Conservation (phyloP, 2,797 vertebrate genomes). For the Sebastes taczanowskii region DNA sequence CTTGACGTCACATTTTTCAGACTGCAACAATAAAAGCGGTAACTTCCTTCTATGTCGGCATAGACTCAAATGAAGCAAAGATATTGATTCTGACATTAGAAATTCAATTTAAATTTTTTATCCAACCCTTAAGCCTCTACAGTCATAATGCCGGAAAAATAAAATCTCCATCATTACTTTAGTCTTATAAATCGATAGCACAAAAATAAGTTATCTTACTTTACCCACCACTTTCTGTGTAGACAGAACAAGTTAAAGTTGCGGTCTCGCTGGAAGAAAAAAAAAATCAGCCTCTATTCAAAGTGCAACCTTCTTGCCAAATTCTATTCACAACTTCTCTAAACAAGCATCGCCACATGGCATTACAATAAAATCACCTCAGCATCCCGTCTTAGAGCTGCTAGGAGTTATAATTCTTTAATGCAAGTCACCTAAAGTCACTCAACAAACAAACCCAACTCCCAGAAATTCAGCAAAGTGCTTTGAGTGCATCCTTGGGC, state of each 20-base stretch:
- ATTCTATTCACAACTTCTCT: neutral
- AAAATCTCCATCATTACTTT: neutral
- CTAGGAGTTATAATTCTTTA: conserved; percentile 16
- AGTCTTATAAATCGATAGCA: neutral
- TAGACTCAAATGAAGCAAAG: too few relatives aligned
- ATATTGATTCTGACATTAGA: too few relatives aligned
- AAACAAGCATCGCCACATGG: neutral
- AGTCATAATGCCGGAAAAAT: neutral
- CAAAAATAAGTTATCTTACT: neutral
- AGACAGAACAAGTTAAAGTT: neutral
- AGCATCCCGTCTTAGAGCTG: neutral
- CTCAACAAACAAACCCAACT: conserved; percentile 24
- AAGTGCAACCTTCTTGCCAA: neutral
- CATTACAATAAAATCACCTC: conserved; percentile 1
- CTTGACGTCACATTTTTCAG: too few relatives aligned
- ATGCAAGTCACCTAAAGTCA: conserved; percentile 22
- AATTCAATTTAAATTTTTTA: too few relatives aligned
- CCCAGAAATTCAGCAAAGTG: conserved; percentile 22
- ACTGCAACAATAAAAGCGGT: too few relatives aligned
- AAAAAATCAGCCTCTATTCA: neutral
- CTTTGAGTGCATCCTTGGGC: conserved; percentile 25
- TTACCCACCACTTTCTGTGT: neutral
- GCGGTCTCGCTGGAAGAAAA: neutral
- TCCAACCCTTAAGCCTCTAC: too few relatives aligned
- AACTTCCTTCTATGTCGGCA: too few relatives aligned